These are phyloP conservation scores for Antennarius striatus DNA, from an alignment of 2,113 vertebrate species.

Conservation along the genomic window DNA sequence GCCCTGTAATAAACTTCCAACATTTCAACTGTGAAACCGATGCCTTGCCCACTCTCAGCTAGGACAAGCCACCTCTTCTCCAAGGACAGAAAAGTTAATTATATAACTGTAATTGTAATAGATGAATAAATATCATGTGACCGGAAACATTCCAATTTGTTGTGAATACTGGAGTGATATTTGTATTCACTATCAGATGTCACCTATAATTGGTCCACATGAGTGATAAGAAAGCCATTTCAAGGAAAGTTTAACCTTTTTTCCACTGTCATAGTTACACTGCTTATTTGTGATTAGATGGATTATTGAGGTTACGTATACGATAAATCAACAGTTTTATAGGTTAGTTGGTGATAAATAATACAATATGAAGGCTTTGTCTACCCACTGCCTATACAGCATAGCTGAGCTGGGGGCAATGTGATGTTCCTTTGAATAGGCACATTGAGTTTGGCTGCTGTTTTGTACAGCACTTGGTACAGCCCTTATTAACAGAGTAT, in stretches of 20 bases:
- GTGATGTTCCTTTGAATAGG: conserved; percentile 31
- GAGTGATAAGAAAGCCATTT: not conserved
- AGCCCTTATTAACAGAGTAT: conserved; percentile 58
- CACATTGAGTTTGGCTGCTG: conserved; percentile 27
- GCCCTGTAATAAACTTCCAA: too few species aligned
- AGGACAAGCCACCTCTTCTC: too few species aligned
- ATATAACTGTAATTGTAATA: not conserved
- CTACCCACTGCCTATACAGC: not conserved
- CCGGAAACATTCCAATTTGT: not conserved
- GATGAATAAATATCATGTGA: not conserved
- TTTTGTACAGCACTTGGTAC: conserved; percentile 7
- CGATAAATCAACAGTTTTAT: conserved; percentile 6
- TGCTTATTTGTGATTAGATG: not conserved
- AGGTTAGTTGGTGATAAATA: not conserved
- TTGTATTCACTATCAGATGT: not conserved
- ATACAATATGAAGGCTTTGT: not conserved
- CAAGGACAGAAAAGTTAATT: too few species aligned
- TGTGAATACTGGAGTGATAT: not conserved
- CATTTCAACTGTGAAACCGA: too few species aligned
- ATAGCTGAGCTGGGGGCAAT: not conserved
- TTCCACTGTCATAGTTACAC: not conserved
- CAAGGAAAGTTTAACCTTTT: not conserved
- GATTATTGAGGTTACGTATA: not conserved
- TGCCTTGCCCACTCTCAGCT: too few species aligned
- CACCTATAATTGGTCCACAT: not conserved